Conservation (phyloP, 2,797 vertebrate species). For the Melanotaenia boesemani region DNA sequence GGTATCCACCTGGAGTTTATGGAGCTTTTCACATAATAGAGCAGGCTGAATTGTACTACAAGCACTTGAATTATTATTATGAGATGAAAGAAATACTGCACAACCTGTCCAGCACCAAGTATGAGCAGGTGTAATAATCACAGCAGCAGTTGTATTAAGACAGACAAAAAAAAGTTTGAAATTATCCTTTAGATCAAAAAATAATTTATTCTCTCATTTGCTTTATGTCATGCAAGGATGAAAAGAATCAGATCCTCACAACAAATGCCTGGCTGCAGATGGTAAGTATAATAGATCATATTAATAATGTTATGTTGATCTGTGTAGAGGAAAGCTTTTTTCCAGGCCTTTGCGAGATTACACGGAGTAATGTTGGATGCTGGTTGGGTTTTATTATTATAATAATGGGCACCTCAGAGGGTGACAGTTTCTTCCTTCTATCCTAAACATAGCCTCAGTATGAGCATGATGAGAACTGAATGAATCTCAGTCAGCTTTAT, state of each 20-base stretch:
- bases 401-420: conserved; percentile 1
- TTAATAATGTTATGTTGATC: conserved; percentile 43
- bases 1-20: too few relatives aligned
- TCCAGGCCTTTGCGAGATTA: neutral
- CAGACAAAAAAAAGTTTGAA: neutral
- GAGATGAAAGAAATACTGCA: too few relatives aligned
- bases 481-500: conserved; percentile 13
- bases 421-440: conserved; percentile 14
- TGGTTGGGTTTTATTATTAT: conserved; percentile 13
- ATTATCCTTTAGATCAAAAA: conserved; percentile 1
- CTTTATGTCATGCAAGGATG: conserved; percentile 78
- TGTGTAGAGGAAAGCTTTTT: conserved; percentile 9
- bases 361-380: conserved; percentile 10
- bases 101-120: neutral
- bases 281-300: conserved; percentile 73
- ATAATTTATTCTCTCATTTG: conserved; percentile 13
- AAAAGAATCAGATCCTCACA: conserved; percentile 87
- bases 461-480: neutral
- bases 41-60: too few relatives aligned
- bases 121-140: neutral
- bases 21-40: too few relatives aligned
- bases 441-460: neutral
- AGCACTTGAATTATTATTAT: too few relatives aligned
- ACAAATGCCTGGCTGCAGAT: conserved; percentile 87
- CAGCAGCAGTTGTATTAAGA: neutral